phyloP scores from a whole-genome alignment of 2,113 vertebrate species.

The Tringa solitaria region DNA sequence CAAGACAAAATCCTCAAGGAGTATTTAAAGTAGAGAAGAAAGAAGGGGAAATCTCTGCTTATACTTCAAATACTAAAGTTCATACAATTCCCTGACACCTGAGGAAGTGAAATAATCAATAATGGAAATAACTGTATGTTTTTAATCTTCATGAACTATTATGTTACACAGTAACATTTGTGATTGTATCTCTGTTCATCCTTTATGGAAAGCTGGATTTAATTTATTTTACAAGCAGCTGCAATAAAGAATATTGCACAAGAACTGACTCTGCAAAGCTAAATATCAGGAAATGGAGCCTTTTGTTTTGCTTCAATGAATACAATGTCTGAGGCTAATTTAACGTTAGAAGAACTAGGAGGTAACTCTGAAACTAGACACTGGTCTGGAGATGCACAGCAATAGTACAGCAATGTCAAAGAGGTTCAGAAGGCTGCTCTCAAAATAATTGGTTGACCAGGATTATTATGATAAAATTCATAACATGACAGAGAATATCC shows the following conservation, averaged over 20 bases:
- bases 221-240: constrained; percentile 25
- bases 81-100: background rate
- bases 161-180: background rate
- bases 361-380: background rate
- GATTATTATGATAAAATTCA: background rate
- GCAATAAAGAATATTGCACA: background rate
- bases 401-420: background rate
- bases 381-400: background rate
- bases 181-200: background rate
- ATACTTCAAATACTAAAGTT: background rate
- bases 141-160: background rate
- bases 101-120: background rate
- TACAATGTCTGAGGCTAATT: background rate
- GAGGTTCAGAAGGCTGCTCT: background rate
- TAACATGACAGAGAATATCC: background rate
- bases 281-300: background rate
- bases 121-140: background rate
- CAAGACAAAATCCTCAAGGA: background rate
- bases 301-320: constrained; percentile 23
- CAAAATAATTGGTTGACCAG: background rate
- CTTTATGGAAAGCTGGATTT: background rate
- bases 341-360: background rate
- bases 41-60: background rate
- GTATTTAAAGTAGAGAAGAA: background rate
- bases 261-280: background rate